A percentile compares a stretch with the other conserved stretches of the same genome.
Conservation (phyloP, 2,113 vertebrate genomes). For the Mesoclemmys tuberculata region DNA sequence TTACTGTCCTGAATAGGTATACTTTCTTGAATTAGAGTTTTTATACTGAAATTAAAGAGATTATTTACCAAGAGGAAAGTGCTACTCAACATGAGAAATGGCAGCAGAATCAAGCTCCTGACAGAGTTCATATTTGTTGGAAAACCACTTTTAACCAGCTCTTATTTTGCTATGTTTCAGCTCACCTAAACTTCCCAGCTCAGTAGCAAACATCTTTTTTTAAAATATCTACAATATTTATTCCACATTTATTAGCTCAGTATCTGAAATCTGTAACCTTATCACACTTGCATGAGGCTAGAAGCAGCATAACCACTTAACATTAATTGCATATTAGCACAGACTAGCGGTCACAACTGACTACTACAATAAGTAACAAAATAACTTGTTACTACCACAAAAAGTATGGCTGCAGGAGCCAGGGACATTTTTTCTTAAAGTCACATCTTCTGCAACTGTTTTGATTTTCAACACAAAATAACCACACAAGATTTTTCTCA, state of each 20-base stretch:
- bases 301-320: background rate
- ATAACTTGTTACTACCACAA: background rate
- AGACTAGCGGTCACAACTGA: constrained; percentile 63
- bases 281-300: background rate
- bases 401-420: background rate
- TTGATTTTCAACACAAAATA: background rate
- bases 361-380: constrained; percentile 29
- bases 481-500: background rate
- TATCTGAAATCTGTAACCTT: background rate
- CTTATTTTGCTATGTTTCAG: background rate
- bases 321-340: constrained; percentile 55
- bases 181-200: background rate
- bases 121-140: background rate
- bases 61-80: background rate
- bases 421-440: background rate
- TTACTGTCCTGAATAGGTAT: background rate
- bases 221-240: background rate
- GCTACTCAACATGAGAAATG: background rate
- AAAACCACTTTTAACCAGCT: background rate
- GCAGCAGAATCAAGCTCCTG: background rate
- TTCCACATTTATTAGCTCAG: background rate
- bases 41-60: background rate
- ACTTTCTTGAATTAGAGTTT: background rate
- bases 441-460: background rate
- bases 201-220: background rate